These are phyloP conservation scores for Festucalex cinctus DNA, from an alignment of 2,113 vertebrate genomes.

Conservation along the genomic window DNA sequence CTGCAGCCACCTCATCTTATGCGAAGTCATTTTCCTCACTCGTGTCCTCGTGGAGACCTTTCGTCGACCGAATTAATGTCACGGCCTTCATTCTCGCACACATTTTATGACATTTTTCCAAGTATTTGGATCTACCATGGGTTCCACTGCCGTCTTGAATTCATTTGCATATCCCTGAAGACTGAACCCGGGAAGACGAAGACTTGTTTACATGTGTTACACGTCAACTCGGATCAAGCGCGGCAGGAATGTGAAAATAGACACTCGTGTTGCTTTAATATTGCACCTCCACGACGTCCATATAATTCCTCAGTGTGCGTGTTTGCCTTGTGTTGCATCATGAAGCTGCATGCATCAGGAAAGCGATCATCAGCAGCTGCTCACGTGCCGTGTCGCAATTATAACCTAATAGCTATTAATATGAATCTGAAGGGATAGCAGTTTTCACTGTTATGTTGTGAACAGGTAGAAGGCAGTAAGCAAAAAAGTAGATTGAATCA, in stretches of 20 bases:
- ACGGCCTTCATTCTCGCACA: neutral
- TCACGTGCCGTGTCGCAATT: neutral
- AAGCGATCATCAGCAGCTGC: constrained; percentile 20
- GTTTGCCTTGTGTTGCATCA: constrained; percentile 37
- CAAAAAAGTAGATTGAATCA: neutral
- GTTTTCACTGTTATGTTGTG: neutral
- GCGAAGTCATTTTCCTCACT: neutral
- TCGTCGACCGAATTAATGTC: neutral
- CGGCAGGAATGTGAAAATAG: constrained; percentile 2
- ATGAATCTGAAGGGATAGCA: neutral
- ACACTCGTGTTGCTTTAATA: neutral
- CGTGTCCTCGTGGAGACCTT: neutral
- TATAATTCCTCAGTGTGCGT: neutral
- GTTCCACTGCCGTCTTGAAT: neutral
- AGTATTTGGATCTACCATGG: neutral
- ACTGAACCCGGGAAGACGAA: neutral
- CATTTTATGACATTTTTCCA: neutral
- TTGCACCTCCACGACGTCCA: constrained; percentile 1
- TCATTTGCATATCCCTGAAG: constrained; percentile 1
- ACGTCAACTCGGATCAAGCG: neutral
- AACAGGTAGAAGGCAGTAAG: neutral
- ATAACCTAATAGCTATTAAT: neutral
- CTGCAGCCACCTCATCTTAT: constrained; percentile 20
- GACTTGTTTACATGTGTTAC: constrained; percentile 1
- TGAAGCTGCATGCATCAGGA: constrained; percentile 6